A percentile compares a stretch with the other conserved stretches of the same genome.
Conservation (phyloP, 2,113 vertebrate genomes). For the Clarias batrachus region DNA sequence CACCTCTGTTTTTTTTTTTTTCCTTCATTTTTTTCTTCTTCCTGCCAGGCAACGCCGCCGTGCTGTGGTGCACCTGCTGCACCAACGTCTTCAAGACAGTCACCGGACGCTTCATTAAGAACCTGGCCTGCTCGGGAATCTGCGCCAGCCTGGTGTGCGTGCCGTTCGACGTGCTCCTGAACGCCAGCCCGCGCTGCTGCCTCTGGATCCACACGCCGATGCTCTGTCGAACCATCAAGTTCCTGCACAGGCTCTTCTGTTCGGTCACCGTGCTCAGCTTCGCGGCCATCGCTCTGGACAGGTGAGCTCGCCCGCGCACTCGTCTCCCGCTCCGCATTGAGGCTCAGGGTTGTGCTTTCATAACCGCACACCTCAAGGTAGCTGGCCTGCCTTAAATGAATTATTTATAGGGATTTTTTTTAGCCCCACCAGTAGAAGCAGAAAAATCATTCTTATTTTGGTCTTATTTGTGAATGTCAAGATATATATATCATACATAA, state of each 20-base stretch:
- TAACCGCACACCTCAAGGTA: slow-evolving; percentile 59
- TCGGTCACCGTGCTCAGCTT: slow-evolving; percentile 94
- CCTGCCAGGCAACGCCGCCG: slow-evolving; percentile 82
- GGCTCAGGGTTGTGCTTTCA: slow-evolving; percentile 31
- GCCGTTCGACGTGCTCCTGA: slow-evolving; percentile 92
- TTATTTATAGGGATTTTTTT: slow-evolving; percentile 58
- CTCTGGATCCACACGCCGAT: slow-evolving; percentile 88
- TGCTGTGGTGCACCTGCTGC: slow-evolving; percentile 95
- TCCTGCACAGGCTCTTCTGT: slow-evolving; percentile 95
- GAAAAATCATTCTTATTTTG: slow-evolving; percentile 4
- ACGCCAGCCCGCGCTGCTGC: slow-evolving; percentile 89
- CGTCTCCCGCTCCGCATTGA: background rate
- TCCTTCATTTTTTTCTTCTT: background rate
- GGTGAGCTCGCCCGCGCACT: slow-evolving; percentile 56
- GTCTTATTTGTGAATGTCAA: background rate
- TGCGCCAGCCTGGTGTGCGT: slow-evolving; percentile 91
- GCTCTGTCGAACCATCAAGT: slow-evolving; percentile 91
- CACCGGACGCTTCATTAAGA: slow-evolving; percentile 92
- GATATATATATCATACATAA: background rate
- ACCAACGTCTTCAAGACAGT: slow-evolving; percentile 91
- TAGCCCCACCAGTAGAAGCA: background rate
- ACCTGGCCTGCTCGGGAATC: slow-evolving; percentile 92
- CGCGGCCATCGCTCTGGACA: slow-evolving; percentile 79
- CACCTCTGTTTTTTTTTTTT: slow-evolving; percentile 9
- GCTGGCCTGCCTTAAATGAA: slow-evolving; percentile 56